These are phyloP conservation scores for Drosophila limbata DNA, from an alignment of 2,888 invertebrate genomes.

Conservation along the genomic window DNA sequence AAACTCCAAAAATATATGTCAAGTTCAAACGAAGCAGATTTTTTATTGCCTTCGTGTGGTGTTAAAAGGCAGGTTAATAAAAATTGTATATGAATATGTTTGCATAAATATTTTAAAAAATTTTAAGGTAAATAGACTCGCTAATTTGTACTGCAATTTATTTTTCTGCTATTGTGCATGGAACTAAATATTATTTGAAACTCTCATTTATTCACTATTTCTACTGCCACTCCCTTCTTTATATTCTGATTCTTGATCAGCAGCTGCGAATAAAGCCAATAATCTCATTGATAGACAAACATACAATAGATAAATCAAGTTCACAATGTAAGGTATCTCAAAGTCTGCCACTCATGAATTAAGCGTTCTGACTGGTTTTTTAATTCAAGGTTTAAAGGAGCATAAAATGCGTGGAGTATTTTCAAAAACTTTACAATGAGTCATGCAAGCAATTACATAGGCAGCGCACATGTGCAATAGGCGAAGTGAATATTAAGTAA, in stretches of 20 bases:
- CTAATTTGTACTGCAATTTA: constrained; percentile 65
- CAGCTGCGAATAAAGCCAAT: not conserved
- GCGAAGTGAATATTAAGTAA: constrained; percentile 16
- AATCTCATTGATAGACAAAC: not conserved
- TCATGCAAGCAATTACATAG: constrained; percentile 25
- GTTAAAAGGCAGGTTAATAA: constrained; percentile 62
- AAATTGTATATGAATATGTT: constrained; percentile 7
- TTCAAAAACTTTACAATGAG: constrained; percentile 26
- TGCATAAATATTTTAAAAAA: constrained; percentile 2
- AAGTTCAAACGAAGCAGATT: constrained; percentile 67
- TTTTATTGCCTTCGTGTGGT: constrained; percentile 47
- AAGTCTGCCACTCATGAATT: not conserved
- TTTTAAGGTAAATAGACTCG: constrained; percentile 40
- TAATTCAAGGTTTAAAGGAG: constrained; percentile 1
- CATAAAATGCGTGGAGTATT: constrained; percentile 28
- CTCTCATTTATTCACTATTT: constrained; percentile 6
- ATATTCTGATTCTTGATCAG: not conserved
- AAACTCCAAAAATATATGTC: constrained; percentile 60
- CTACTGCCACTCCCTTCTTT: not conserved
- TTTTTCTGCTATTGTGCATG: constrained; percentile 17
- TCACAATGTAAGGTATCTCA: not conserved
- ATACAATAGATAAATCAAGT: not conserved
- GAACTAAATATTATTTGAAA: constrained; percentile 16
- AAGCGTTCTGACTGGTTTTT: constrained; percentile 5
- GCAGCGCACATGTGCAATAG: constrained; percentile 8